phyloP scores from a whole-genome alignment of 2,888 invertebrate species.

The Rhamnusium bicolor region DNA sequence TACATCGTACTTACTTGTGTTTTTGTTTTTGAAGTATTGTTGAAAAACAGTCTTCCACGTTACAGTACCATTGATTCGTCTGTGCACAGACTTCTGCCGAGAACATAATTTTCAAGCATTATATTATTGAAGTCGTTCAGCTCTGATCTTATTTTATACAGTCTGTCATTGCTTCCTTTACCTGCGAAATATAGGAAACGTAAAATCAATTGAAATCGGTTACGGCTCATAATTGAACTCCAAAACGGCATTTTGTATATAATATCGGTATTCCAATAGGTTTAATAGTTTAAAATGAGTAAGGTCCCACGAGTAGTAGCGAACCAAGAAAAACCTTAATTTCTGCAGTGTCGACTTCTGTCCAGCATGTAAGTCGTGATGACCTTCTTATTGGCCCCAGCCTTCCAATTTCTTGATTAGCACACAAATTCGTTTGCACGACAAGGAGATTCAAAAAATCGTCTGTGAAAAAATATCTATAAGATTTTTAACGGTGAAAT shows the following conservation, averaged over 20 bases:
- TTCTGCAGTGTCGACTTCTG: background rate
- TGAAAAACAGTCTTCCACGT: no score
- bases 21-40: no score
- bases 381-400: background rate
- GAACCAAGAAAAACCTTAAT: constrained; percentile 4
- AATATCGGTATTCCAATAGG: constrained; percentile 1
- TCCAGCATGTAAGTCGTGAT: background rate
- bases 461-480: background rate
- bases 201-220: no score
- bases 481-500: background rate
- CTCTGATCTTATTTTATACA: no score
- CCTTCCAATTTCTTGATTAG: background rate
- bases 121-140: no score
- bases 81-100: no score
- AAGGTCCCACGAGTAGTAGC: background rate
- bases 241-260: background rate
- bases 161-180: no score
- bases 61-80: no score
- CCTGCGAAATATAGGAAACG: no score
- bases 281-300: background rate
- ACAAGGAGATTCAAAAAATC: constrained; percentile 1
- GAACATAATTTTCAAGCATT: no score
- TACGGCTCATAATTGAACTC: background rate
- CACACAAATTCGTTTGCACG: background rate
- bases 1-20: no score